Evolutionary conservation across 2,888 invertebrate species (phyloP).

Genomic region (Eretmocerus hayati): DNA sequence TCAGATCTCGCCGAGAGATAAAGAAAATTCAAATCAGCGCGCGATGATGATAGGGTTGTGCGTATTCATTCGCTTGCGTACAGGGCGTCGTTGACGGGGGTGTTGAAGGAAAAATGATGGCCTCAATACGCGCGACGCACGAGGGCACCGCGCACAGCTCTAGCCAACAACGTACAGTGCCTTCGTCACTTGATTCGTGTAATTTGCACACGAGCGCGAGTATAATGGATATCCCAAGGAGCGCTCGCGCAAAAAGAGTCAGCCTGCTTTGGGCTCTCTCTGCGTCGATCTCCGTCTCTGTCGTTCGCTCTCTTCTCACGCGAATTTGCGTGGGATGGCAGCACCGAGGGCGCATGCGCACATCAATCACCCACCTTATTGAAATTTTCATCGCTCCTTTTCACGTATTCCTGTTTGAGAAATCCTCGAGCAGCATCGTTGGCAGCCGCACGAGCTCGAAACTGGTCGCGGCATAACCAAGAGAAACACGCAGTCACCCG

Average conservation of each 20-base stretch:
- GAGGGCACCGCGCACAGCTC: neutral
- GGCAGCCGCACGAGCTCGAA: too few species aligned
- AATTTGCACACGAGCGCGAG: slow-evolving; percentile 11
- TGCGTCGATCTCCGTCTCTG: neutral
- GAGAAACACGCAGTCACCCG: slow-evolving; percentile 17
- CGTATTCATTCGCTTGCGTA: too few species aligned
- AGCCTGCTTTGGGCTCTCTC: neutral
- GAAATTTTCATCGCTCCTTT: slow-evolving; percentile 15
- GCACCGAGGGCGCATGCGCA: slow-evolving; percentile 1
- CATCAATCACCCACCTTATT: slow-evolving; percentile 20
- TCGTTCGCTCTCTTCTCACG: too few species aligned
- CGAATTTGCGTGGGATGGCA: too few species aligned
- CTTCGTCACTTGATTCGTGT: slow-evolving; percentile 15
- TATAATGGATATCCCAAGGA: neutral
- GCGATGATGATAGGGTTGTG: too few species aligned
- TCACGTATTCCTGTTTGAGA: slow-evolving; percentile 2
- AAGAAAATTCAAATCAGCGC: too few species aligned
- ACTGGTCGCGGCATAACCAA: neutral
- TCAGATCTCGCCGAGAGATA: too few species aligned
- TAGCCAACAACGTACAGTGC: too few species aligned
- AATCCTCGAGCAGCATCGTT: neutral
- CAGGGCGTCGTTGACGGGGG: neutral
- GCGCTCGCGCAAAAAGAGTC: slow-evolving; percentile 6
- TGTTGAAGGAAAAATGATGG: too few species aligned
- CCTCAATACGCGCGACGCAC: too few species aligned